These are phyloP conservation scores for Eupithecia insigniata DNA, from an alignment of 2,888 invertebrate species.

Conservation along the genomic window DNA sequence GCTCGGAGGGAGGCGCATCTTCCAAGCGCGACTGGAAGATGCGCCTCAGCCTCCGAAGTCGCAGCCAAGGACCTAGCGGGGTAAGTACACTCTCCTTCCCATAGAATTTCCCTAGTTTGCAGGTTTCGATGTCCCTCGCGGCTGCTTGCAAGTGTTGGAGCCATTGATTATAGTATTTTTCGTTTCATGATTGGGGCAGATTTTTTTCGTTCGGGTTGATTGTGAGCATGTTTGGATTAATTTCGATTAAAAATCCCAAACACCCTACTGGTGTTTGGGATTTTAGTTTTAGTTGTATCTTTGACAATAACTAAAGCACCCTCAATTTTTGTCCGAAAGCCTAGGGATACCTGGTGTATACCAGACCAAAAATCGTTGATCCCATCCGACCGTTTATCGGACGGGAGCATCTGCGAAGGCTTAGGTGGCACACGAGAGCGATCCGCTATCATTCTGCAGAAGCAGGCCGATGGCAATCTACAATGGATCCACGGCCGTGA, in stretches of 20 bases:
- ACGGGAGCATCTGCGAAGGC: not conserved
- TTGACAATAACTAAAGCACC: not conserved
- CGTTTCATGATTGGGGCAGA: not conserved
- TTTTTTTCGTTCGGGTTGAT: not conserved
- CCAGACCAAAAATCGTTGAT: not conserved
- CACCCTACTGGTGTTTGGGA: not conserved
- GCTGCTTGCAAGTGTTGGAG: not conserved
- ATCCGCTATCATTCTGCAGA: not conserved
- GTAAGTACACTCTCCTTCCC: conserved; percentile 58
- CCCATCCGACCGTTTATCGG: not conserved
- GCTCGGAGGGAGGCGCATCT: conserved; percentile 84
- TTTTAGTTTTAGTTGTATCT: not conserved
- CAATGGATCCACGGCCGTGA: not conserved
- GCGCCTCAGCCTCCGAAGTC: conserved; percentile 88
- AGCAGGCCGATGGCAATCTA: not conserved
- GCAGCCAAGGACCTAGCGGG: conserved; percentile 85
- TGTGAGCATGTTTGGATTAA: no score
- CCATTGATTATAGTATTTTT: not conserved
- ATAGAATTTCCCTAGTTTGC: not conserved
- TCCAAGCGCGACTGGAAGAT: conserved; percentile 89
- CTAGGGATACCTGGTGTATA: no score
- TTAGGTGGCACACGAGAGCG: not conserved
- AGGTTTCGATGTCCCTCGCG: not conserved
- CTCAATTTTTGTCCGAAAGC: not conserved
- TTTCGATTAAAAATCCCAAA: not conserved